Conservation (phyloP, 2,888 invertebrate species). For the Torymus tubicola region DNA sequence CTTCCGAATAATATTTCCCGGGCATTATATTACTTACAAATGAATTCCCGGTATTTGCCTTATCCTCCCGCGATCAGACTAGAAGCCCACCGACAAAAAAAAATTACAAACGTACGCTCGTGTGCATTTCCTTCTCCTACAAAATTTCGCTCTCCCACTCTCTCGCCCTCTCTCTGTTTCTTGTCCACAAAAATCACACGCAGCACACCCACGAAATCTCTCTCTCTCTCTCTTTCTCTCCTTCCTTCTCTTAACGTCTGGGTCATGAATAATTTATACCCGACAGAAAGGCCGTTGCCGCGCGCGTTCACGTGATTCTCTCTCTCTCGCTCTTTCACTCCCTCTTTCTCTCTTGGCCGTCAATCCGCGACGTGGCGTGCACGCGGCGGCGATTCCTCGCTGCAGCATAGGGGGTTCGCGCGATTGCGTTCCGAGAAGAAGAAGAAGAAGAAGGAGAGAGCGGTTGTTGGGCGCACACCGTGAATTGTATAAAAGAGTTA, state of each 20-base stretch:
- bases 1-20: too few relatives aligned
- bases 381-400: conserved; percentile 8
- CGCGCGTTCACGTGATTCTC: conserved; percentile 33
- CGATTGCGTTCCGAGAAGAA: conserved; percentile 44
- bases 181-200: not conserved
- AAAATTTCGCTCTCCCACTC: conserved; percentile 41
- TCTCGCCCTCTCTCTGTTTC: conserved; percentile 41
- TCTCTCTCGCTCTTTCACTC: conserved; percentile 11
- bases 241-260: conserved; percentile 49
- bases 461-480: too few relatives aligned
- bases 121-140: not conserved
- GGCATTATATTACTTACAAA: too few relatives aligned
- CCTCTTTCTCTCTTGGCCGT: conserved; percentile 36
- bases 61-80: too few relatives aligned
- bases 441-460: not conserved
- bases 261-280: conserved; percentile 73
- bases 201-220: not conserved
- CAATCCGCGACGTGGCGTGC: conserved; percentile 28
- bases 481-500: too few relatives aligned
- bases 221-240: conserved; percentile 30
- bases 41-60: too few relatives aligned
- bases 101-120: too few relatives aligned
- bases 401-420: conserved; percentile 6
- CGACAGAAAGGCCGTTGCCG: conserved; percentile 14
- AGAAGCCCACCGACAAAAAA: too few relatives aligned